phyloP scores from a whole-genome alignment of 2,797 vertebrate genomes.

The Myiothlypis chrysogaster region DNA sequence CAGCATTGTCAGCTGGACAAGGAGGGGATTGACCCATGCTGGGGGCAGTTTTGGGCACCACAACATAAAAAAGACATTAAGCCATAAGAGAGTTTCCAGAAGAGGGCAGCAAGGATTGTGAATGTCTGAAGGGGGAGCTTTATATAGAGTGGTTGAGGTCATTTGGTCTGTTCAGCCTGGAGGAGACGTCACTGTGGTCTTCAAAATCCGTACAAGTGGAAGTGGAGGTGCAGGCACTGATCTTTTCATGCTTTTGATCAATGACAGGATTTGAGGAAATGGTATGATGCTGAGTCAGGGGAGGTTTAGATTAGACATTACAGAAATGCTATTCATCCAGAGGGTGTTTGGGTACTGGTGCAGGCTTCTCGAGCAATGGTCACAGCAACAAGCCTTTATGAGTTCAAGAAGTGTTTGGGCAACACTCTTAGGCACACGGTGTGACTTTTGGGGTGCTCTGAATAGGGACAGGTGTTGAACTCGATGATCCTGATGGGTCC shows the following conservation, averaged over 20 bases:
- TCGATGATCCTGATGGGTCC: accelerated
- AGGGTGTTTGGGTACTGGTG: neutral
- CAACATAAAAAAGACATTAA: neutral
- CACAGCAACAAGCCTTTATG: neutral
- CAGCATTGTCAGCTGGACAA: neutral
- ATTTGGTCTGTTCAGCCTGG: neutral
- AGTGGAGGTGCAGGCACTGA: accelerated
- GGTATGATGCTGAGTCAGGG: neutral
- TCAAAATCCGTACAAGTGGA: neutral
- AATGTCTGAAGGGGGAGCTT: neutral
- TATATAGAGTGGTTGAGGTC: neutral
- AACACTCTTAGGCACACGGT: neutral
- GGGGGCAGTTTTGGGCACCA: no score
- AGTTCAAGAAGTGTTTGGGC: neutral
- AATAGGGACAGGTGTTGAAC: neutral
- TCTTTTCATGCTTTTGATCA: neutral
- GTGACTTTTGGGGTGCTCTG: neutral
- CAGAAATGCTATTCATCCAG: neutral
- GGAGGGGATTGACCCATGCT: neutral
- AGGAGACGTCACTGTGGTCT: neutral
- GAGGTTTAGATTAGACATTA: neutral
- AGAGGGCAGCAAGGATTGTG: neutral
- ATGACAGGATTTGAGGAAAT: neutral
- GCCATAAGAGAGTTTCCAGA: neutral
- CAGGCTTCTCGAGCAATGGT: neutral